A percentile compares a stretch with the other conserved stretches of the same genome.
Evolutionary conservation across 2,113 vertebrate genomes (phyloP).

Genomic region (Hystrix brachyura): DNA sequence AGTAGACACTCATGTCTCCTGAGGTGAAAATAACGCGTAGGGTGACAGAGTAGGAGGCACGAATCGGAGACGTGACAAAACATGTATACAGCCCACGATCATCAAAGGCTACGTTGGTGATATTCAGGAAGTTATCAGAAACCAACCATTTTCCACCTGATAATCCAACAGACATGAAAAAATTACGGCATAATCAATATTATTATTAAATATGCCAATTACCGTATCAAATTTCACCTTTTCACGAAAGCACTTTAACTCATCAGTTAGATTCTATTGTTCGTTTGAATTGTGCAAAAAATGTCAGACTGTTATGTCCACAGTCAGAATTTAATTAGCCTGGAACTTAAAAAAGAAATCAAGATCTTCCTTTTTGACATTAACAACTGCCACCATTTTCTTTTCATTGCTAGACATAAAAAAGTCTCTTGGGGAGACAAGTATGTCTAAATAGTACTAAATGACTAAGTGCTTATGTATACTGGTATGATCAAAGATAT

Average conservation of each 20-base stretch:
- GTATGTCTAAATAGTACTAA: neutral
- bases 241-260: conserved; percentile 48
- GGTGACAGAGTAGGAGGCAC: conserved; percentile 90
- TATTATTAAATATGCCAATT: neutral
- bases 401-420: conserved; percentile 1
- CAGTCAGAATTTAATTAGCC: conserved; percentile 53
- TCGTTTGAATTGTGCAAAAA: conserved; percentile 24
- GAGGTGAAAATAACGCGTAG: conserved; percentile 93
- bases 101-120: conserved; percentile 92
- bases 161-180: conserved; percentile 75
- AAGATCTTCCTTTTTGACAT: conserved; percentile 50
- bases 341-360: conserved; percentile 37
- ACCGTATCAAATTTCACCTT: neutral
- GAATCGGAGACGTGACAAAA: conserved; percentile 62
- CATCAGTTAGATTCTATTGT: neutral
- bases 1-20: conserved; percentile 95
- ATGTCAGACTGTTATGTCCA: neutral
- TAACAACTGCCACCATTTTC: neutral
- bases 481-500: neutral
- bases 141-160: conserved; percentile 93
- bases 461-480: neutral
- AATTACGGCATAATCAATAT: conserved; percentile 59
- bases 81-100: conserved; percentile 97
- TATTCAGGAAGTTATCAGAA: conserved; percentile 91
- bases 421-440: conserved; percentile 34